Conservation (phyloP, 2,888 invertebrate species). For the Hirtodrosophila alboralis region DNA sequence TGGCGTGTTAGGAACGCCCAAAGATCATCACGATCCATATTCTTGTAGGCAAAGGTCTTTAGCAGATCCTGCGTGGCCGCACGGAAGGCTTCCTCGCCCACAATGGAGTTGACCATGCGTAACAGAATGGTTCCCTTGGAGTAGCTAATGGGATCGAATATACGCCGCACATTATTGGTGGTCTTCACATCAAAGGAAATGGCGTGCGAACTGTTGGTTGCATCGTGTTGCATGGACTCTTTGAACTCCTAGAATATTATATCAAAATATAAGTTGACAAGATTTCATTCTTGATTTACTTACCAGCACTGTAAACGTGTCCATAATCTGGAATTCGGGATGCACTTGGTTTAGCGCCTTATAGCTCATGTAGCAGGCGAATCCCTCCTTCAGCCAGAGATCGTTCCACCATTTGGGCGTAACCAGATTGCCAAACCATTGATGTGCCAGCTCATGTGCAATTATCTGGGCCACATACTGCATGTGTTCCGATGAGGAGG, state of each 20-base stretch:
- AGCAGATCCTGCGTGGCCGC: constrained; percentile 85
- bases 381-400: constrained; percentile 90
- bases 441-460: constrained; percentile 88
- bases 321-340: constrained; percentile 86
- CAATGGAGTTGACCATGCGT: constrained; percentile 89
- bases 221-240: constrained; percentile 86
- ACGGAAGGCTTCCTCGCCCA: constrained; percentile 87
- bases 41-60: constrained; percentile 85
- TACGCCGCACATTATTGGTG: constrained; percentile 87
- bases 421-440: constrained; percentile 92
- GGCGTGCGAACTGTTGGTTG: constrained; percentile 87
- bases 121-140: constrained; percentile 89
- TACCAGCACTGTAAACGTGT: constrained; percentile 85
- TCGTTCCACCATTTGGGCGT: constrained; percentile 89
- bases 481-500: too few species aligned
- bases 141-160: constrained; percentile 90
- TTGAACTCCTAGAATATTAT: constrained; percentile 84
- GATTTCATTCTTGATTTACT: not conserved
- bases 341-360: constrained; percentile 84
- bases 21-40: constrained; percentile 88
- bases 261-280: not conserved
- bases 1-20: constrained; percentile 87
- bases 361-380: constrained; percentile 83
- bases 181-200: constrained; percentile 87
- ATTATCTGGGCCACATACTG: constrained; percentile 83